Evolutionary conservation across 2,888 invertebrate species (phyloP).

Genomic region (Neoscelio sp.): DNA sequence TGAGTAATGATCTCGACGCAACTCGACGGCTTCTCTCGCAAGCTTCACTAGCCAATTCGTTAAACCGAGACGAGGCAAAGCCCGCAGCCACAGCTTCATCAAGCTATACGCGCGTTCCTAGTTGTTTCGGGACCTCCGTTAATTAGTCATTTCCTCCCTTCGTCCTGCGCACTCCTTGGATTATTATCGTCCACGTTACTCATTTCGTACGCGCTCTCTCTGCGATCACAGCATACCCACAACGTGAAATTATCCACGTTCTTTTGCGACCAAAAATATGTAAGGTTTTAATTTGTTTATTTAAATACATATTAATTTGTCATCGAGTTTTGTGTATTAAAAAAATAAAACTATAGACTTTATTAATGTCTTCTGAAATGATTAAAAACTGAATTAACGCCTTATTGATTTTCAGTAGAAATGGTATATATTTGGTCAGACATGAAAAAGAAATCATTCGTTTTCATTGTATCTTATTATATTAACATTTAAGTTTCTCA

Average conservation of each 20-base stretch:
- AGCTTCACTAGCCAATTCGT: slow-evolving; percentile 73
- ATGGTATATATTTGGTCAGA: no score
- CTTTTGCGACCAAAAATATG: slow-evolving; percentile 28
- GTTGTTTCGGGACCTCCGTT: slow-evolving; percentile 71
- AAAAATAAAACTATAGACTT: no score
- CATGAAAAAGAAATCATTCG: no score
- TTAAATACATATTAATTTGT: no score
- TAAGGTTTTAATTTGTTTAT: slow-evolving; percentile 18
- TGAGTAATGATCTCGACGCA: slow-evolving; percentile 73
- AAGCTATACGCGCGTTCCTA: slow-evolving; percentile 68
- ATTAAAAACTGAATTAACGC: no score
- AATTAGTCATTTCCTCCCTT: slow-evolving; percentile 73
- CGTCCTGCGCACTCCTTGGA: slow-evolving; percentile 39
- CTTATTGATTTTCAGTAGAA: no score
- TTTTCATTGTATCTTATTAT: no score
- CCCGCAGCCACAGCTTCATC: slow-evolving; percentile 73
- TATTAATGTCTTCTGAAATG: no score
- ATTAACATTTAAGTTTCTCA: no score
- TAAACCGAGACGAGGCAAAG: slow-evolving; percentile 69
- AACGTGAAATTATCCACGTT: slow-evolving; percentile 41
- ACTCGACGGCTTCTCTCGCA: slow-evolving; percentile 69
- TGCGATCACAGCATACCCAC: slow-evolving; percentile 18
- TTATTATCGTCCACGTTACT: slow-evolving; percentile 46
- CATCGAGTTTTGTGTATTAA: no score
- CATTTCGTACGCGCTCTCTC: slow-evolving; percentile 26